phyloP scores from a whole-genome alignment of 2,113 vertebrate genomes.

The Nerophis ophidion region DNA sequence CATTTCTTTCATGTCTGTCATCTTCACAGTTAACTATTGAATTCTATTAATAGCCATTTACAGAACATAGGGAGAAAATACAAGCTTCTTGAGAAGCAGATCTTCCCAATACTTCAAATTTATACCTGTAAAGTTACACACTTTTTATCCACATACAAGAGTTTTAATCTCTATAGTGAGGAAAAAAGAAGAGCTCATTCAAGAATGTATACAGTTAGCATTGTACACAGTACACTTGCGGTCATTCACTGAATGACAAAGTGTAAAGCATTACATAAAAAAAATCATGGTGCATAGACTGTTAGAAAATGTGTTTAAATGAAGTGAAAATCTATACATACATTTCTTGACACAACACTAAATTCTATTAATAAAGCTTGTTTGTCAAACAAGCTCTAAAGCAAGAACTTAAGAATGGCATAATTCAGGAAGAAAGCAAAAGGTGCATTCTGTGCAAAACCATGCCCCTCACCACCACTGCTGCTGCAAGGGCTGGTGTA shows the following conservation, averaged over 20 bases:
- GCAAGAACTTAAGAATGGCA: slow-evolving; percentile 39
- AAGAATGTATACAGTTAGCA: slow-evolving; percentile 27
- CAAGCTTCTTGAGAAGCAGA: slow-evolving; percentile 21
- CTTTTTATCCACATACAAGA: slow-evolving; percentile 22
- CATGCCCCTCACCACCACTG: slow-evolving; percentile 36
- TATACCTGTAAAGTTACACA: slow-evolving; percentile 20
- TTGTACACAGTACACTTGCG: slow-evolving; percentile 34
- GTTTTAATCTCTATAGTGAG: slow-evolving; percentile 7
- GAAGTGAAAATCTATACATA: slow-evolving; percentile 15
- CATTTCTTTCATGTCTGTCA: neutral
- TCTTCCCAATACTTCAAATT: slow-evolving; percentile 36
- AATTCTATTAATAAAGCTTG: slow-evolving; percentile 26
- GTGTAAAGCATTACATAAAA: slow-evolving; percentile 39
- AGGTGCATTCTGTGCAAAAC: slow-evolving; percentile 65
- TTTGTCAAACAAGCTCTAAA: slow-evolving; percentile 40
- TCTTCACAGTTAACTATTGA: neutral
- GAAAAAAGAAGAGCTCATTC: slow-evolving; percentile 32
- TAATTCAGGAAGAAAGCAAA: slow-evolving; percentile 46
- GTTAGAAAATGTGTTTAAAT: slow-evolving; percentile 43
- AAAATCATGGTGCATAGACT: slow-evolving; percentile 62
- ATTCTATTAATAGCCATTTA: slow-evolving; percentile 20
- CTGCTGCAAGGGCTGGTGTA: slow-evolving; percentile 48
- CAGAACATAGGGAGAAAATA: slow-evolving; percentile 33
- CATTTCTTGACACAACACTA: slow-evolving; percentile 23
- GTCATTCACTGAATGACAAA: slow-evolving; percentile 65